Percentiles rank a stretch among this genome's conserved stretches.
These are phyloP conservation scores for Rutilus rutilus DNA, from an alignment of 2,113 vertebrate species.

Conservation along the genomic window DNA sequence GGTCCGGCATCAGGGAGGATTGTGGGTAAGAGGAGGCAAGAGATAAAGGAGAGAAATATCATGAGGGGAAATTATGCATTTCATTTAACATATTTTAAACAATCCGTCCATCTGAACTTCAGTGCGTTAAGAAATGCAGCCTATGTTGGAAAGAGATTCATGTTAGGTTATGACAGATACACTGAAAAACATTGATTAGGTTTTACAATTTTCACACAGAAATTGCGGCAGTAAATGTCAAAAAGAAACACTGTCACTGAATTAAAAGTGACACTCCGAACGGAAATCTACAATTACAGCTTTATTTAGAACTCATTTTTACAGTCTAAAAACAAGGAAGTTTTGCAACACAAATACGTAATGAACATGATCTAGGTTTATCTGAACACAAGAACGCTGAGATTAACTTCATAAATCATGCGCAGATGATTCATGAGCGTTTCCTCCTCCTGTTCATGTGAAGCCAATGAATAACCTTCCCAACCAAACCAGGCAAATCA, in stretches of 20 bases:
- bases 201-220: too few relatives aligned
- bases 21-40: slow-evolving; percentile 67
- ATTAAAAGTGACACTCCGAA: too few relatives aligned
- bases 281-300: background rate
- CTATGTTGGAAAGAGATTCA: background rate
- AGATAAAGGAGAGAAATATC: slow-evolving; percentile 60
- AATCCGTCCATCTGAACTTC: background rate
- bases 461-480: background rate
- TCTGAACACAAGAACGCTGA: background rate
- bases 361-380: background rate
- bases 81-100: background rate
- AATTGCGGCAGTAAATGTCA: too few relatives aligned
- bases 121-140: background rate
- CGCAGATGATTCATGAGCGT: background rate
- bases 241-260: too few relatives aligned
- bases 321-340: background rate
- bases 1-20: slow-evolving; percentile 66
- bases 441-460: background rate
- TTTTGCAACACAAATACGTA: background rate
- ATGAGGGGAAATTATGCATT: slow-evolving; percentile 48
- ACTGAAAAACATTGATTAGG: background rate
- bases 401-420: slow-evolving; percentile 20
- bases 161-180: background rate
- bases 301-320: background rate
- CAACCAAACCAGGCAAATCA: background rate